A percentile compares a stretch with the other conserved stretches of the same genome.
Evolutionary conservation across 2,888 invertebrate genomes (phyloP).

Genomic region (Salpingus planirostris): DNA sequence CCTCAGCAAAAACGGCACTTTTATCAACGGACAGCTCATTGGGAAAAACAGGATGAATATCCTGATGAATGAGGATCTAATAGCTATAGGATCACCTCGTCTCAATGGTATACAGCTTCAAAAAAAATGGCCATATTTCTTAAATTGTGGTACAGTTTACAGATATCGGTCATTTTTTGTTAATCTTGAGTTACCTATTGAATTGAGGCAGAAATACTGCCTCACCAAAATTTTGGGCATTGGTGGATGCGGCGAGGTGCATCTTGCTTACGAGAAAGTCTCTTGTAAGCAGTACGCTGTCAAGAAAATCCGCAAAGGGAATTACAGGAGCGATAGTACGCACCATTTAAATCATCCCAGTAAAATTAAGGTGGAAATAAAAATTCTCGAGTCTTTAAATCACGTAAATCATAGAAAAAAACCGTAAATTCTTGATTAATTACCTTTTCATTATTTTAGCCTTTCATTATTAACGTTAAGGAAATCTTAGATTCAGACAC

Average conservation of each 20-base stretch:
- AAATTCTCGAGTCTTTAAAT: background rate
- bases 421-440: no score
- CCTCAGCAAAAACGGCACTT: background rate
- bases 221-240: background rate
- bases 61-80: background rate
- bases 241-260: background rate
- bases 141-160: background rate
- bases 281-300: background rate
- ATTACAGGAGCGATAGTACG: no score
- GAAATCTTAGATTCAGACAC: background rate
- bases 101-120: background rate
- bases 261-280: background rate
- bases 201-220: background rate
- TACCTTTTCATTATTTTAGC: background rate
- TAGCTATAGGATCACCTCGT: background rate
- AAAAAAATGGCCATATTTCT: no score
- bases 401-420: background rate
- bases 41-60: background rate
- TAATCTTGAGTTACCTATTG: background rate
- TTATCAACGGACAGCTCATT: background rate
- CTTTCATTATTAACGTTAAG: background rate
- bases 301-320: no score
- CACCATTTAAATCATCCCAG: no score
- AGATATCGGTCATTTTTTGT: background rate
- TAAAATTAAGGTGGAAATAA: background rate